Evolutionary conservation across 2,797 vertebrate genomes (phyloP).

Genomic region (Tragopan temminckii): DNA sequence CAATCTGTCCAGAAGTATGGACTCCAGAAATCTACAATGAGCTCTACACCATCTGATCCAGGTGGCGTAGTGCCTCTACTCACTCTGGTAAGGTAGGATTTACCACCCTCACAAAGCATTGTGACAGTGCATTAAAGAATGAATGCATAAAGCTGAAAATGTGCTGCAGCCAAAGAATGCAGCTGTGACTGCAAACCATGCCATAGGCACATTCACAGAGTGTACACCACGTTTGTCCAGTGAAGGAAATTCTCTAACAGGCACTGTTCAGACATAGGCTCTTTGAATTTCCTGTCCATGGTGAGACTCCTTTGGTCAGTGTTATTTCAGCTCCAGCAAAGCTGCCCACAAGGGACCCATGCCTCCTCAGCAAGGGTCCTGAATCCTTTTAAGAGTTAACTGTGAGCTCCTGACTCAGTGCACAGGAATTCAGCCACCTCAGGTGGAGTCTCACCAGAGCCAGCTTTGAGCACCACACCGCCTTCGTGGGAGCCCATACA

Average conservation of each 20-base stretch:
- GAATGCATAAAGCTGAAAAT: not conserved
- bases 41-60: not conserved
- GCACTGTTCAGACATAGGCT: not conserved
- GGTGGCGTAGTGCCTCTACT: not conserved
- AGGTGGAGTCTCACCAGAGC: not conserved
- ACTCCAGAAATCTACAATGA: not conserved
- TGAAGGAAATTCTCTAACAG: not conserved
- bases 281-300: not conserved
- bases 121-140: not conserved
- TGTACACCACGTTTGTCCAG: not conserved
- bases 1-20: not conserved
- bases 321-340: not conserved
- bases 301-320: not conserved
- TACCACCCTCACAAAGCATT: not conserved
- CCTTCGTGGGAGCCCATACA: not conserved
- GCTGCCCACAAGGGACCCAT: not conserved
- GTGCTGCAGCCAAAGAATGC: not conserved
- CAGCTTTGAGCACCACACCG: not conserved
- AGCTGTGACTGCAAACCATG: not conserved
- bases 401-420: not conserved
- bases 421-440: not conserved
- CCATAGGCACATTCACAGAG: not conserved
- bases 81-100: not conserved
- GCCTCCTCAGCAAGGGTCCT: not conserved
- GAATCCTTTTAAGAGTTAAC: not conserved